Evolutionary conservation across 1,140 invertebrate species (phyloP).

Genomic region (Drosophila equinoxialis): DNA sequence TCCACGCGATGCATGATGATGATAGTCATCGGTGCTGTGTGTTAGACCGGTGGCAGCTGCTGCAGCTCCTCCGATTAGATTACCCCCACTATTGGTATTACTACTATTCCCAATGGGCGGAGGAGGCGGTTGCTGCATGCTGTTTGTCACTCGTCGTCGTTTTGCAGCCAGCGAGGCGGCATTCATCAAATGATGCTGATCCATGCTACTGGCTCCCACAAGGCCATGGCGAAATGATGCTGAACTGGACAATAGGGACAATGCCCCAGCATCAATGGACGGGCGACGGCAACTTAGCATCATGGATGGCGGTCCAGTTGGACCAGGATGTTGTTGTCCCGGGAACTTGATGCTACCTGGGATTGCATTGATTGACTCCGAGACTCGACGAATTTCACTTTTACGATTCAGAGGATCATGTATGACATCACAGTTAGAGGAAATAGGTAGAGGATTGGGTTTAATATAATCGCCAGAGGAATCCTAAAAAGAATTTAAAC

Average conservation of each 20-base stretch:
- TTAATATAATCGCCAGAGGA: slow-evolving; percentile 50
- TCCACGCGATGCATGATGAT: slow-evolving; percentile 75
- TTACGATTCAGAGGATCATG: slow-evolving; percentile 79
- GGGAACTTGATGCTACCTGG: slow-evolving; percentile 48
- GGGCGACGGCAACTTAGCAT: slow-evolving; percentile 76
- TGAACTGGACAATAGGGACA: slow-evolving; percentile 61
- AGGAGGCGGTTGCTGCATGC: slow-evolving; percentile 36
- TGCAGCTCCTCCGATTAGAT: slow-evolving; percentile 20
- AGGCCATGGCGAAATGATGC: slow-evolving; percentile 68
- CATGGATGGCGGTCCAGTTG: slow-evolving; percentile 44
- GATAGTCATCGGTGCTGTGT: slow-evolving; percentile 63
- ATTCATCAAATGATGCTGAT: slow-evolving; percentile 66
- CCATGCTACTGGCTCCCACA: slow-evolving; percentile 59
- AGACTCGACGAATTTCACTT: slow-evolving; percentile 73
- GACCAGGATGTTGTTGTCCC: slow-evolving; percentile 36
- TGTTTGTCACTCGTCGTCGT: slow-evolving; percentile 50
- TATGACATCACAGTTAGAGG: slow-evolving; percentile 82
- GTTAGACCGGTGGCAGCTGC: slow-evolving; percentile 32
- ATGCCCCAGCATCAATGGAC: slow-evolving; percentile 76
- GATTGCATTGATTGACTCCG: slow-evolving; percentile 44
- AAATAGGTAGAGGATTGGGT: slow-evolving; percentile 43
- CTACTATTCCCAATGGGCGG: slow-evolving; percentile 23
- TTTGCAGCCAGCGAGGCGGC: slow-evolving; percentile 66
- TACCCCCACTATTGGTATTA: slow-evolving; percentile 23
- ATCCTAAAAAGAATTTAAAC: slow-evolving; percentile 8